Conservation (phyloP, 2,888 invertebrate genomes). For the Nebria salina region DNA sequence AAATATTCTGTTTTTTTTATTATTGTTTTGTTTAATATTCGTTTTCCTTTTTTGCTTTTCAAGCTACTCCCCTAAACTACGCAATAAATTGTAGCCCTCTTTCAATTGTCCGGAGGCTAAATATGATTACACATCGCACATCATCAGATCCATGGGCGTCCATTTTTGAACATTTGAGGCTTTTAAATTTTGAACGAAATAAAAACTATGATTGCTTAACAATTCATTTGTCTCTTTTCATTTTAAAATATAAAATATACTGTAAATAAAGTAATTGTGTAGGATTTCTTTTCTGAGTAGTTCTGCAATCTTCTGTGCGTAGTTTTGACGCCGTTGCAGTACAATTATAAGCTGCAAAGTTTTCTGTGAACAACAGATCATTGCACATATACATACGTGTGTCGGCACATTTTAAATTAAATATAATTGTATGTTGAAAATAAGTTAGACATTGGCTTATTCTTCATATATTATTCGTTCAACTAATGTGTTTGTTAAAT, state of each 20-base stretch:
- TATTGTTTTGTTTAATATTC: neutral
- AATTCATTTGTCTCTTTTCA: no score
- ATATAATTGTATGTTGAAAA: slow-evolving; percentile 15
- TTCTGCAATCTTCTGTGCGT: no score
- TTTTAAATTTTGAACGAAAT: no score
- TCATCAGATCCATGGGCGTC: slow-evolving; percentile 5
- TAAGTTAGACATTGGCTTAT: slow-evolving; percentile 10
- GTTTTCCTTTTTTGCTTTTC: neutral
- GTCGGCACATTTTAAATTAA: slow-evolving; percentile 15
- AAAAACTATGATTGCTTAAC: no score
- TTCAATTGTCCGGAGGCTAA: neutral
- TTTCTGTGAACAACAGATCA: no score
- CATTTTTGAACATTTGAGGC: no score
- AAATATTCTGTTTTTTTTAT: neutral
- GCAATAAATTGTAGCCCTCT: neutral
- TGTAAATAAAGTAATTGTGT: no score
- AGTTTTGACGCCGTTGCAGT: no score
- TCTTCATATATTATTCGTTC: neutral
- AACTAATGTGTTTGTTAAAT: neutral
- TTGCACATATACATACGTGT: neutral
- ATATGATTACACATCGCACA: slow-evolving; percentile 17
- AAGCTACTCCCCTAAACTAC: neutral
- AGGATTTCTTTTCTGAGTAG: no score
- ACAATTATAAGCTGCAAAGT: no score
- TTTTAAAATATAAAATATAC: no score